phyloP scores from a whole-genome alignment of 2,888 invertebrate genomes.

The Temnothorax unifasciatus region DNA sequence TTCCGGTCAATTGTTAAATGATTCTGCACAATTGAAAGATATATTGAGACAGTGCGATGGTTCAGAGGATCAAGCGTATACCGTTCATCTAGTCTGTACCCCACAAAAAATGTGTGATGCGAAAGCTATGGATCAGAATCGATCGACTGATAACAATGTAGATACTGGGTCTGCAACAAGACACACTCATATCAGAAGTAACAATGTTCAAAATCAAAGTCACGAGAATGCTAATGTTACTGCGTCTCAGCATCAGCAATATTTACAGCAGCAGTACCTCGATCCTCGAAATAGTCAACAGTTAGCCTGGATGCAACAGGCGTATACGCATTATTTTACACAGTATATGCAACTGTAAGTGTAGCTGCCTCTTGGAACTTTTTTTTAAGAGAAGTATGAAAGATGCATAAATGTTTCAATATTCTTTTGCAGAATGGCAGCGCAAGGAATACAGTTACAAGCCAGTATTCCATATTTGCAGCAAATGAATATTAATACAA shows the following conservation, averaged over 20 bases:
- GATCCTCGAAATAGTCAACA: slow-evolving; percentile 86
- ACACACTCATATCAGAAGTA: slow-evolving; percentile 54
- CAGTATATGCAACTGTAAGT: slow-evolving; percentile 96
- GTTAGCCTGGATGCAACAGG: slow-evolving; percentile 95
- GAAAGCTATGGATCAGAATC: slow-evolving; percentile 51
- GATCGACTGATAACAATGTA: slow-evolving; percentile 33
- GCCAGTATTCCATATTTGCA: slow-evolving; percentile 80
- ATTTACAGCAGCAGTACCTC: slow-evolving; percentile 79
- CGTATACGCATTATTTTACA: slow-evolving; percentile 95
- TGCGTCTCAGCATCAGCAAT: slow-evolving; percentile 76
- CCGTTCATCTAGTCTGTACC: slow-evolving; percentile 94
- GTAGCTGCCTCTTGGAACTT: slow-evolving; percentile 11
- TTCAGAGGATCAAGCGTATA: slow-evolving; percentile 90
- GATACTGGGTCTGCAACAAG: slow-evolving; percentile 62
- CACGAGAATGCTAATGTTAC: slow-evolving; percentile 67
- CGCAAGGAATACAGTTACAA: slow-evolving; percentile 82
- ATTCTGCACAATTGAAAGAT: slow-evolving; percentile 93
- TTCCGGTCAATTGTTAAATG: slow-evolving; percentile 95
- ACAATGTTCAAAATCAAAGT: slow-evolving; percentile 68
- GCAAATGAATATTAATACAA: slow-evolving; percentile 75
- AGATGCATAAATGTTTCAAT: neutral
- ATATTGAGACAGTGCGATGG: slow-evolving; percentile 93
- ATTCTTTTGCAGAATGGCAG: slow-evolving; percentile 79
- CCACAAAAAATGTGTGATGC: slow-evolving; percentile 61
- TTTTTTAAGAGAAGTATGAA: neutral